phyloP scores from a whole-genome alignment of 2,888 invertebrate genomes.

The Diarsia mendica region DNA sequence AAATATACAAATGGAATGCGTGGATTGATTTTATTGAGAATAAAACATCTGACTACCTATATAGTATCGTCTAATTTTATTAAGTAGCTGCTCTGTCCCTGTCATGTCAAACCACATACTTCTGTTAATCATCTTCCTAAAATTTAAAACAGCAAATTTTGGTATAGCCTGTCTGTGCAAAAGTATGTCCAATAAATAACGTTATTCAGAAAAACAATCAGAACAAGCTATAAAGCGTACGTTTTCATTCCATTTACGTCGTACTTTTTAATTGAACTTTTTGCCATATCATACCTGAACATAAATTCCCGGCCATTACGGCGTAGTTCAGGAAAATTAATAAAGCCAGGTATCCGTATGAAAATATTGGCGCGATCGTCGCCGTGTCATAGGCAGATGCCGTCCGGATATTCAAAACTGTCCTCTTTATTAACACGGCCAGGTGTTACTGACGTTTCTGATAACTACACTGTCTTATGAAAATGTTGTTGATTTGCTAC shows the following conservation, averaged over 20 bases:
- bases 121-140: background rate
- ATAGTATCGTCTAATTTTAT: background rate
- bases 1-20: background rate
- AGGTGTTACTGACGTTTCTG: slow-evolving; percentile 69
- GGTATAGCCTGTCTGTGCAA: background rate
- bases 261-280: slow-evolving; percentile 6
- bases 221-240: background rate
- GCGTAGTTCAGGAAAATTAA: slow-evolving; percentile 44
- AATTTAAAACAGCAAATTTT: background rate
- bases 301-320: slow-evolving; percentile 44
- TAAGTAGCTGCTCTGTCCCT: background rate
- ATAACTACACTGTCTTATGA: slow-evolving; percentile 62
- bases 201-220: background rate
- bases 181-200: background rate
- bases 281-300: background rate
- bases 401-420: slow-evolving; percentile 73
- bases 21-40: background rate
- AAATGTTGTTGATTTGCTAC: slow-evolving; percentile 49
- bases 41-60: too few relatives aligned
- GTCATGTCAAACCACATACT: background rate
- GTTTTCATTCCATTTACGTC: background rate
- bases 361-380: slow-evolving; percentile 58
- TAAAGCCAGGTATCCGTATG: slow-evolving; percentile 46
- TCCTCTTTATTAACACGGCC: slow-evolving; percentile 70
- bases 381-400: slow-evolving; percentile 69